Base-by-base conservation (phyloP, 2,797 vertebrate genomes). In the Lepus oiostolus region DNA sequence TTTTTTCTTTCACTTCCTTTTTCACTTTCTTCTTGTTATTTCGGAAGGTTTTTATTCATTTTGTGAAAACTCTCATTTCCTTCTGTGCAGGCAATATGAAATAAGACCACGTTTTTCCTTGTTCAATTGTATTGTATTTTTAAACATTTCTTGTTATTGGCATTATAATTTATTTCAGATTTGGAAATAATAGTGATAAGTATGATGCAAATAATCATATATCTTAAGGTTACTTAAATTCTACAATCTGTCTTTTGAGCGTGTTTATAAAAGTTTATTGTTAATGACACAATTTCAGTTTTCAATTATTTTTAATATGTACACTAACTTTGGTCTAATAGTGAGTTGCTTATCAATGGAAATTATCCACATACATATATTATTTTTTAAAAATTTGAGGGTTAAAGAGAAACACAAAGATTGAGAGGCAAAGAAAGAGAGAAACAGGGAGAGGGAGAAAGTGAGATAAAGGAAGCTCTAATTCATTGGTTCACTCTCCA, bases 301-400 rank as follows among this genome's bases (percentile, higher is more conserved):
- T 17, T 68, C 87, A 91, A 86, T 88, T 97, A 79, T 92, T 97
- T 97, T 90, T 90, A 92, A 87, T 65, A 76, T 65, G 8, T 82
- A 28, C 72, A 24, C 11, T 90, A 80, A 97, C 82, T 84, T 93
- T 97, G 86, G 85, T 87, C 97, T 85, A 96, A 96, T 89, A 21
- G 54, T 76, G 86, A 95, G 86, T 79, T 85, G 89, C 94, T 70
- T 71, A 95, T 85, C 9, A 60, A 75, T 95, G n/a, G 6, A 93
- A 96, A 75, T 93, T 93, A 94, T 92, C 84, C 91, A 88, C 16
- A 47, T 47, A 58, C 4, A 58, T 4, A 16, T 58, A 58, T 21
- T 21, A 6, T 58, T 58, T 58, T 58, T 16, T 58, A 58, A 21
- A 21, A 58, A 16, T 1, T 58, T 58, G 54, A 58, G 54, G 19